A percentile compares a stretch with the other conserved stretches of the same genome.
Conservation (phyloP, 2,797 vertebrate genomes). For the Falco concolor region DNA sequence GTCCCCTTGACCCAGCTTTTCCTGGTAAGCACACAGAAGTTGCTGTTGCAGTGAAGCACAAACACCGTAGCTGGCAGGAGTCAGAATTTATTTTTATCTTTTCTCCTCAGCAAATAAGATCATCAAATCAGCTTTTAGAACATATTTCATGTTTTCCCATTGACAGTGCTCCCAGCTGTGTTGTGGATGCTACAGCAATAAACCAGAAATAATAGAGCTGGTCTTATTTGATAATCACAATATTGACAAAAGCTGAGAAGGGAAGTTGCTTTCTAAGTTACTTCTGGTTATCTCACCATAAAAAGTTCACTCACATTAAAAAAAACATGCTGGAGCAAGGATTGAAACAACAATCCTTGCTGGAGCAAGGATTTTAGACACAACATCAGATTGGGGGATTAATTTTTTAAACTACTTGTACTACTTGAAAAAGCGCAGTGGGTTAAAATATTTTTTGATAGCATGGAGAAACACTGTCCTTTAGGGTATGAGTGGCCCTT, state of each 20-base stretch:
- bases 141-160: not conserved
- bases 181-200: not conserved
- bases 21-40: not conserved
- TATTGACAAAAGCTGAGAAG: not conserved
- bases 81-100: not conserved
- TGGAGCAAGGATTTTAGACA: not conserved
- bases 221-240: not conserved
- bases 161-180: not conserved
- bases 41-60: not conserved
- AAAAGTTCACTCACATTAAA: not conserved
- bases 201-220: not conserved
- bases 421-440: not conserved
- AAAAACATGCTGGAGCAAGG: not conserved
- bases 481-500: not conserved
- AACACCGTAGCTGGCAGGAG: not conserved
- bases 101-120: not conserved
- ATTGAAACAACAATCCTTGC: not conserved
- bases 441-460: not conserved
- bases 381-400: not conserved
- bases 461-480: not conserved
- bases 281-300: not conserved
- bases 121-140: not conserved
- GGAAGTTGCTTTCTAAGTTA: not conserved
- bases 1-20: not conserved
- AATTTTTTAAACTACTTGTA: not conserved